These are phyloP conservation scores for Discoglossus pictus DNA, from an alignment of 2,797 vertebrate genomes.

Conservation along the genomic window DNA sequence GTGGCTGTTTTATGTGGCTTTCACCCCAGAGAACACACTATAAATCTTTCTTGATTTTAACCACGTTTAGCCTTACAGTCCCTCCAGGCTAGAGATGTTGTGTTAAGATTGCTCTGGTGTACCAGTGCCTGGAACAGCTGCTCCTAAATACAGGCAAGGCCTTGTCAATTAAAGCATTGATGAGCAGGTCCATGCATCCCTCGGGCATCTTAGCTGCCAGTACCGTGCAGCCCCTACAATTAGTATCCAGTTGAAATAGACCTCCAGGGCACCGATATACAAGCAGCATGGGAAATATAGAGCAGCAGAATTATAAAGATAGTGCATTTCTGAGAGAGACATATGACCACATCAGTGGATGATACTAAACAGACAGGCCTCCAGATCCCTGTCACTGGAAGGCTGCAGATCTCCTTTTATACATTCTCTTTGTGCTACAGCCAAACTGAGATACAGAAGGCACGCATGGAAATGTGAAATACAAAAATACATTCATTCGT, in stretches of 20 bases:
- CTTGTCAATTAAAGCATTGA: slow-evolving; percentile 99
- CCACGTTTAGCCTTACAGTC: slow-evolving; percentile 85
- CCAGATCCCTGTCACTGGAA: slow-evolving; percentile 62
- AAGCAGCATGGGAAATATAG: slow-evolving; percentile 70
- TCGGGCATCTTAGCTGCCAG: slow-evolving; percentile 85
- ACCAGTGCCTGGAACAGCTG: slow-evolving; percentile 96
- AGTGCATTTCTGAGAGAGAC: slow-evolving; percentile 69
- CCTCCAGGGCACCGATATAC: slow-evolving; percentile 88
- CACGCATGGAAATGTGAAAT: slow-evolving; percentile 53
- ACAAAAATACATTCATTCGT: slow-evolving; percentile 76
- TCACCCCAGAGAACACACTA: slow-evolving; percentile 91
- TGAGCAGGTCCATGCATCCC: slow-evolving; percentile 91
- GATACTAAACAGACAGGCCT: slow-evolving; percentile 76
- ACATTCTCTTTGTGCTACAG: slow-evolving; percentile 60
- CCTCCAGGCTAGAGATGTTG: slow-evolving; percentile 90
- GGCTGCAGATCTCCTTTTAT: slow-evolving; percentile 33
- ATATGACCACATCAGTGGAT: slow-evolving; percentile 69
- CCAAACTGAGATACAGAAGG: slow-evolving; percentile 46
- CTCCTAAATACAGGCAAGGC: slow-evolving; percentile 99
- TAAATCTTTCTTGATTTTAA: slow-evolving; percentile 98
- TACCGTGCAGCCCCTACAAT: slow-evolving; percentile 94
- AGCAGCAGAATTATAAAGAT: slow-evolving; percentile 70
- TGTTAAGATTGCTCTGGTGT: slow-evolving; percentile 95
- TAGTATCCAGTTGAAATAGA: slow-evolving; percentile 95
- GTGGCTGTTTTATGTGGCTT: slow-evolving; percentile 82